Evolutionary conservation across 2,888 invertebrate genomes (phyloP).

Genomic region (Dinocampus coccinellae): DNA sequence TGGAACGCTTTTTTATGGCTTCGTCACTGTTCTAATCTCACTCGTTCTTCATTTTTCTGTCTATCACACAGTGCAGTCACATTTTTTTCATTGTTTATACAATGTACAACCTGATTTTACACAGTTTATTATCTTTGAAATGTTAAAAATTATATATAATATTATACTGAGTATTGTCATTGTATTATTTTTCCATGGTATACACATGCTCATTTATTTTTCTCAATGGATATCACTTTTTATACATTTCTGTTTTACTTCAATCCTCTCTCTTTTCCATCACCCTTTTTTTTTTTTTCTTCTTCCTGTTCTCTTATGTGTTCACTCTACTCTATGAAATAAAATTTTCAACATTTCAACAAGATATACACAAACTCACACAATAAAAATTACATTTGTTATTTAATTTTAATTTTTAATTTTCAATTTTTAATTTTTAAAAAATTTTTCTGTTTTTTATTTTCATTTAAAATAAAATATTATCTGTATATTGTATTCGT

Average conservation of each 20-base stretch:
- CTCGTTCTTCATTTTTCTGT: background rate
- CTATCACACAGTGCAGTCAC: background rate
- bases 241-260: too few species aligned
- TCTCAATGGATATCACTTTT: too few species aligned
- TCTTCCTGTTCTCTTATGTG: background rate
- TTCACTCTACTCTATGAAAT: too few species aligned
- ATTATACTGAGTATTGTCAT: background rate
- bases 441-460: too few species aligned
- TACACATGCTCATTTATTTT: too few species aligned
- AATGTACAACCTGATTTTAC: conserved; percentile 1
- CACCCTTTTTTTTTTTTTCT: background rate
- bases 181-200: background rate
- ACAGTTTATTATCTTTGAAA: background rate
- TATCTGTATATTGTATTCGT: too few species aligned
- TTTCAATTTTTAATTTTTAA: too few species aligned
- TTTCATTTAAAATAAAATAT: too few species aligned
- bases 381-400: too few species aligned
- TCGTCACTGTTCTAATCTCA: background rate
- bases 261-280: background rate
- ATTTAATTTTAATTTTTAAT: too few species aligned
- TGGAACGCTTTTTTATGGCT: conserved; percentile 21
- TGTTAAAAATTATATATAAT: background rate
- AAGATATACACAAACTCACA: too few species aligned
- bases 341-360: too few species aligned
- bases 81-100: conserved; percentile 12